These are phyloP conservation scores for Drosophila multiciliata DNA, from an alignment of 2,888 invertebrate genomes.

Conservation along the genomic window DNA sequence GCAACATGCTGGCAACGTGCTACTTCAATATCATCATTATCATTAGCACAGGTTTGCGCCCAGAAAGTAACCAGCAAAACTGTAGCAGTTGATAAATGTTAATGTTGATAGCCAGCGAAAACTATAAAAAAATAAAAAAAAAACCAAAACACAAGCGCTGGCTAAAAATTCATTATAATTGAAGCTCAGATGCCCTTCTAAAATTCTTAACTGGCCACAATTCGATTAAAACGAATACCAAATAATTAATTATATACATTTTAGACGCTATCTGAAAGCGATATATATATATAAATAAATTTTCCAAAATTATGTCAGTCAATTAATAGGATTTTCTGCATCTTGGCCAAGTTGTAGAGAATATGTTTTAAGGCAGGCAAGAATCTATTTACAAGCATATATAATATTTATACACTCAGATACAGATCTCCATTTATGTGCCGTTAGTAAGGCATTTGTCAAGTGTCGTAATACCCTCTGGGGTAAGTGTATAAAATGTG, in stretches of 20 bases:
- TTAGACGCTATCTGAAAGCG: background rate
- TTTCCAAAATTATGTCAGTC: background rate
- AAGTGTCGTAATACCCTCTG: conserved; percentile 21
- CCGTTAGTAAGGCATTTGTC: conserved; percentile 15
- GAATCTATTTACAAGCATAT: no score
- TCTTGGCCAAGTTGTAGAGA: background rate
- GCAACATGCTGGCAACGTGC: conserved; percentile 45
- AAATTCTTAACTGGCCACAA: background rate
- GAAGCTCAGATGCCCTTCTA: conserved; percentile 34
- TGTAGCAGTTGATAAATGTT: conserved; percentile 79
- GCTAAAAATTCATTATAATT: conserved; percentile 10
- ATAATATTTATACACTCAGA: background rate
- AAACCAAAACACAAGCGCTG: conserved; percentile 13
- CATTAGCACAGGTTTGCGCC: conserved; percentile 74
- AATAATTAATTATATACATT: conserved; percentile 1
- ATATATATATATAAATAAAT: background rate
- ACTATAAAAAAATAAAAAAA: conserved; percentile 41
- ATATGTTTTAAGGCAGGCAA: background rate
- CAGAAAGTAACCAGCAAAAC: conserved; percentile 59
- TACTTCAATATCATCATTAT: conserved; percentile 76
- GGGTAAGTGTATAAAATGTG: conserved; percentile 59
- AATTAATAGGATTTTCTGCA: background rate
- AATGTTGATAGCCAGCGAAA: conserved; percentile 73
- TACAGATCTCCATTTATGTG: background rate
- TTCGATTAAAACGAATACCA: conserved; percentile 5